A percentile compares a stretch with the other conserved stretches of the same genome.
These are phyloP conservation scores for Formicarius rufipectus DNA, from an alignment of 2,113 vertebrate genomes.

Conservation along the genomic window DNA sequence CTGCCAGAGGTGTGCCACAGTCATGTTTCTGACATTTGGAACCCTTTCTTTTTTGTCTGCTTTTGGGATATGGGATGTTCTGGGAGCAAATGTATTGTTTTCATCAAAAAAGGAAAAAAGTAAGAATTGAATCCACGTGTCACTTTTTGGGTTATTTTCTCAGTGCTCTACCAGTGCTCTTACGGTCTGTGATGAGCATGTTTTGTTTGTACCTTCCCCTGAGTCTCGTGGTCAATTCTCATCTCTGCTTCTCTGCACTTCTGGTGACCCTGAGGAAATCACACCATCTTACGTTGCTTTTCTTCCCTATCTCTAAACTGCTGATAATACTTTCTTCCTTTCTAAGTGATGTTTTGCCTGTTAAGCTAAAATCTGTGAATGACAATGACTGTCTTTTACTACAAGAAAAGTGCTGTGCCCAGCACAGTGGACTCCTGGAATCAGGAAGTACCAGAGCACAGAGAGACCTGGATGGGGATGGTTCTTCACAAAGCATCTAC, in stretches of 20 bases:
- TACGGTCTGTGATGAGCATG: accelerated
- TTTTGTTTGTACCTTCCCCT: background rate
- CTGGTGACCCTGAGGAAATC: background rate
- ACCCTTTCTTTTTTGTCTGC: background rate
- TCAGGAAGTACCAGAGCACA: background rate
- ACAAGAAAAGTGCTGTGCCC: background rate
- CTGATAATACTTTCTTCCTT: background rate
- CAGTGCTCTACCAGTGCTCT: background rate
- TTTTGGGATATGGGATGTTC: background rate
- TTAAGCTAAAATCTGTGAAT: background rate
- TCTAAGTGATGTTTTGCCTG: background rate
- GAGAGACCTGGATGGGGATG: background rate
- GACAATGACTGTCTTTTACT: accelerated
- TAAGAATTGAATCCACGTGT: background rate
- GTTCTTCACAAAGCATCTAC: background rate
- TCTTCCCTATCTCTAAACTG: background rate
- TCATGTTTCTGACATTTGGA: background rate
- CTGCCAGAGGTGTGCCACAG: accelerated
- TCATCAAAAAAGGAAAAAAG: background rate
- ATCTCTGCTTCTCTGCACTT: background rate
- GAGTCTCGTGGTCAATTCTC: background rate
- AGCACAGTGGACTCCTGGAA: background rate
- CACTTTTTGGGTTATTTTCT: background rate
- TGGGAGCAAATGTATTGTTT: background rate
- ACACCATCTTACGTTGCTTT: background rate